These are phyloP conservation scores for Meandrina meandrites DNA, from an alignment of 92 coral and sea anemone genomes.

Conservation along the genomic window DNA sequence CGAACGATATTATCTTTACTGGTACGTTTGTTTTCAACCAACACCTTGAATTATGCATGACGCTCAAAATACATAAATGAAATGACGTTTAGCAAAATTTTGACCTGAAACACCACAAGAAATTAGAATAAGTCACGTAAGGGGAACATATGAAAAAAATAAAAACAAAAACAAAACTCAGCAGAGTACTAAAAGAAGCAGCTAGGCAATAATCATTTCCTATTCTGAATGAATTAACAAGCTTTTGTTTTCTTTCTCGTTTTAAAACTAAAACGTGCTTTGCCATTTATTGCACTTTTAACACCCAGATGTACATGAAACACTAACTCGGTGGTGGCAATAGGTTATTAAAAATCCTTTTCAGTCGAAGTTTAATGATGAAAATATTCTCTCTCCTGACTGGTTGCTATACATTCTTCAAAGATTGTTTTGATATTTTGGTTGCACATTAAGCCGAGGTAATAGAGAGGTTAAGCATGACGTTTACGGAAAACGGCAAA, in stretches of 20 bases:
- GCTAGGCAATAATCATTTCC: background rate
- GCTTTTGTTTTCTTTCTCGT: background rate
- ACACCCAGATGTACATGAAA: background rate
- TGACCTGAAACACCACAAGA: no score
- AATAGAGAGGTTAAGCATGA: no score
- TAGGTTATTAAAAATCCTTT: background rate
- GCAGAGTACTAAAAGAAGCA: background rate
- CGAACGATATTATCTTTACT: background rate
- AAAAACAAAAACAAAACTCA: background rate
- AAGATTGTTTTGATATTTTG: background rate
- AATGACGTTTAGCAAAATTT: no score
- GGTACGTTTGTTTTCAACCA: background rate
- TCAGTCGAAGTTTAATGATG: background rate
- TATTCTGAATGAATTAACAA: background rate
- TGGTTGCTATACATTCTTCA: background rate
- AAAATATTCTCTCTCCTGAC: background rate
- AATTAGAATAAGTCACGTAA: no score
- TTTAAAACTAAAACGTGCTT: background rate
- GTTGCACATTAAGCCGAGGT: background rate
- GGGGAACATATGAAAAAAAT: no score
- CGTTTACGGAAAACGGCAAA: no score
- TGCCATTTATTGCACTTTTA: background rate
- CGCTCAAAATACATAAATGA: background rate
- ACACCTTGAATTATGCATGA: background rate
- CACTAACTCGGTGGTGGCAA: background rate